Conservation (phyloP, 2,113 vertebrate species). For the Orientallactaga bullata region DNA sequence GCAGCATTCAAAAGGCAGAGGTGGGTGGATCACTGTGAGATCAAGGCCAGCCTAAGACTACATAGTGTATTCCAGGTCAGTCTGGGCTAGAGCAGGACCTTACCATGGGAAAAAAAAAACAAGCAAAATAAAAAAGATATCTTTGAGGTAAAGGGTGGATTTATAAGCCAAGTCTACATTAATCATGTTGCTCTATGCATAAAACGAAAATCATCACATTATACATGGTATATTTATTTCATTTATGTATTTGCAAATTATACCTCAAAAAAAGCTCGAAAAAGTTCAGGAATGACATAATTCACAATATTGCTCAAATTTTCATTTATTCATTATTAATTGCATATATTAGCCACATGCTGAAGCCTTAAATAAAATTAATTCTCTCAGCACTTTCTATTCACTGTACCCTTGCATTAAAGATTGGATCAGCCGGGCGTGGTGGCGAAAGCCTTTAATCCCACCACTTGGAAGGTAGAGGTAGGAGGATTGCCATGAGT, state of each 20-base stretch:
- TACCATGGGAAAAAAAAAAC: no score
- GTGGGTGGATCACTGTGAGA: no score
- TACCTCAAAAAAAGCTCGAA: background rate
- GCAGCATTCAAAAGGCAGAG: no score
- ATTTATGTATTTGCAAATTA: background rate
- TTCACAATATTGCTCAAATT: background rate
- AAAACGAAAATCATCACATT: background rate
- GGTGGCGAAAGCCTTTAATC: no score
- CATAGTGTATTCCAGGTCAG: no score
- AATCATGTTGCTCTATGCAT: background rate
- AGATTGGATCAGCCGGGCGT: no score
- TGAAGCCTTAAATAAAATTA: background rate
- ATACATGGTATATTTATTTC: background rate
- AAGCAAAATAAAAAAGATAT: background rate
- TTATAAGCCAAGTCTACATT: background rate
- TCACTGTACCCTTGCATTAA: background rate
- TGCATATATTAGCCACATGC: background rate
- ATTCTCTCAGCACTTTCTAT: background rate
- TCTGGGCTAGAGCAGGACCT: no score
- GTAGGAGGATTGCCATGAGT: no score
- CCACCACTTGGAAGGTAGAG: no score
- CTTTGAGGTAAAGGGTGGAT: background rate
- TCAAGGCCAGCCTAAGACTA: no score
- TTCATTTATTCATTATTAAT: background rate
- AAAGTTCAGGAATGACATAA: background rate